These are phyloP conservation scores for Accipiter cooperii DNA, from an alignment of 2,113 vertebrate species.

Conservation along the genomic window DNA sequence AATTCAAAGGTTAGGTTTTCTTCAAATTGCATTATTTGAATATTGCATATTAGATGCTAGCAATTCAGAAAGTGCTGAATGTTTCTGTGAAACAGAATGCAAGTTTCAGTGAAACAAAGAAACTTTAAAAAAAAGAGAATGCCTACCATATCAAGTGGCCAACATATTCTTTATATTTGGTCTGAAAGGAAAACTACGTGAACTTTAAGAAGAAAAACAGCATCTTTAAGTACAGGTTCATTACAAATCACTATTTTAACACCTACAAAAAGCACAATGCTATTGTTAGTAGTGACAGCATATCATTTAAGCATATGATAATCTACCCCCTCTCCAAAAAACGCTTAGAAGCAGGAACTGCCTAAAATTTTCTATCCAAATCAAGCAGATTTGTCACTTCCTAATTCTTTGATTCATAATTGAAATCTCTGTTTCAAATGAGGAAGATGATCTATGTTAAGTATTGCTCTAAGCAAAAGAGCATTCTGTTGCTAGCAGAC, in stretches of 20 bases:
- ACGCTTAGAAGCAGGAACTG: not conserved
- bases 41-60: not conserved
- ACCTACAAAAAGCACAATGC: not conserved
- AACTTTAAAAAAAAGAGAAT: not conserved
- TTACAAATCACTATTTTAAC: not conserved
- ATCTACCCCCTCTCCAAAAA: not conserved
- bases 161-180: not conserved
- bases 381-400: not conserved
- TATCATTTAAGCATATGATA: not conserved
- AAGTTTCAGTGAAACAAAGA: not conserved
- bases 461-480: not conserved
- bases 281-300: not conserved
- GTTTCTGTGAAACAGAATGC: too few species aligned
- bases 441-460: not conserved
- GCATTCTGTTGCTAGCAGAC: not conserved
- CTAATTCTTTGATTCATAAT: constrained; percentile 19
- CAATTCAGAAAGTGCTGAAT: not conserved
- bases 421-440: constrained; percentile 25
- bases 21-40: not conserved
- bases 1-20: constrained; percentile 18
- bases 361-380: not conserved
- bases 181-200: not conserved
- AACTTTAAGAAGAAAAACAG: not conserved
- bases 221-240: not conserved
- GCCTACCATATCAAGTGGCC: not conserved